Evolutionary conservation across 2,113 vertebrate species (phyloP).

Genomic region (Thalassoma bifasciatum): DNA sequence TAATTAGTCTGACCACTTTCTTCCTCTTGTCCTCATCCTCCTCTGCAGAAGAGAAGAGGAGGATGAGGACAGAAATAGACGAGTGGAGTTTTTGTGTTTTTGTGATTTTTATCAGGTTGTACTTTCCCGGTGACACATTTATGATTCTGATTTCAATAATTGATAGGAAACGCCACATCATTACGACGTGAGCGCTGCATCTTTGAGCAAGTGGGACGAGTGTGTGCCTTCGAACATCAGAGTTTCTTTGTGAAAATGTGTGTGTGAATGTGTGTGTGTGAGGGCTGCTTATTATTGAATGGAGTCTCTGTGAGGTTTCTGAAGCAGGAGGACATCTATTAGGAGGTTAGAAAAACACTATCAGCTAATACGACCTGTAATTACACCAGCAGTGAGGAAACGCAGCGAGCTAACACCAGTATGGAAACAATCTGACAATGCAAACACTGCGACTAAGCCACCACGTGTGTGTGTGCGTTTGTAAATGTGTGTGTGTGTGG

Average conservation of each 20-base stretch:
- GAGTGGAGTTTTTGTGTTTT: constrained; percentile 57
- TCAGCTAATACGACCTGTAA: constrained; percentile 90
- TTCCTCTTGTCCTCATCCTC: constrained; percentile 64
- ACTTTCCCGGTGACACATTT: constrained; percentile 28
- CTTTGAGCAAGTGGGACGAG: constrained; percentile 20
- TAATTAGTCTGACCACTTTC: constrained; percentile 78
- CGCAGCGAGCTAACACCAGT: constrained; percentile 87
- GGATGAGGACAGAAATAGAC: constrained; percentile 75
- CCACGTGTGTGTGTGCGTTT: constrained; percentile 53
- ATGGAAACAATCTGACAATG: constrained; percentile 92
- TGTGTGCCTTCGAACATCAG: constrained; percentile 40
- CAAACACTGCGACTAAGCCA: constrained; percentile 87
- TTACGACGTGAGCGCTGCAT: constrained; percentile 8
- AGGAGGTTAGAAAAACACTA: constrained; percentile 94
- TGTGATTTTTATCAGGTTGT: constrained; percentile 28
- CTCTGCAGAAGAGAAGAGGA: too few species aligned
- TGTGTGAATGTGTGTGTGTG: constrained; percentile 8
- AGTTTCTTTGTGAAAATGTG: constrained; percentile 5
- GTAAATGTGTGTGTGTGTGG: constrained; percentile 45
- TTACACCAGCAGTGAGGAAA: constrained; percentile 89
- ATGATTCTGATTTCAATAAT: constrained; percentile 37
- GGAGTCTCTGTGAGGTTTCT: constrained; percentile 82
- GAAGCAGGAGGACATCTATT: constrained; percentile 89
- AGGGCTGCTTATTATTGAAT: constrained; percentile 79
- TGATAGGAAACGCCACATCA: constrained; percentile 34